Evolutionary conservation across 2,888 invertebrate genomes (phyloP), one percentile per base, ranked within the genome.

Genomic region (Sphecodes monilicornis): DNA sequence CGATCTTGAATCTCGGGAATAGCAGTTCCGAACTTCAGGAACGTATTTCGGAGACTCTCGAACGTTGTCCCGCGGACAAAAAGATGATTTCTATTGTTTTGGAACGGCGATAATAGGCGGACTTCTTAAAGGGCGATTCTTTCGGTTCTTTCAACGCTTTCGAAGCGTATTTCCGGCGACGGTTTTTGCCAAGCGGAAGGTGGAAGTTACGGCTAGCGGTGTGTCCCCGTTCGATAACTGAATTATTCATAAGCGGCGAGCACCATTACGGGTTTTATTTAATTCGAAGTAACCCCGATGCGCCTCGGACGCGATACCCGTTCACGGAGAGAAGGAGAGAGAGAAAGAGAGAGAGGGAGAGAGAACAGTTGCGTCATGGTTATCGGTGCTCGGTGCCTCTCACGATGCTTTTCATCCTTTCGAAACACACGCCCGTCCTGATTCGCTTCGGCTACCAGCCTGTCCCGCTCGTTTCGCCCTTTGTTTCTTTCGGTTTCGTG

Each of bases 241-340:
- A 84, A 84, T 84, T 84, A 84, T 84, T 84, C 85, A 84, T 72
- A 68, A 84, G 78, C 32, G 16, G 29, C 50, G 77, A 8, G 46
- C 46, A 39, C n/a, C 57, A 41, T 78, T 72, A 72, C 78, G 72
- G 68, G 50, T 84, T 78, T 76, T 72, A 85, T 79, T 84, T 85
- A 84, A 84, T 84, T 78, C 57, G 57, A 60, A 78, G 76, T 69
- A 79, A 84, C 29, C 78, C 13, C 60, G 84, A 77, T 32, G 78
- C 78, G 78, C 39, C 66, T 74, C 36, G 41, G 39, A 72, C 64
- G 60, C 76, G 76, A 50, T 54, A 54, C 64, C 39, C 50, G 66
- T 64, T 41, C 64, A 22, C 11, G 32, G 22, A 54, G 54, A 29
- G 26, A 57, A 13, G 5, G 1, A 43, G 16, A 0, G 43, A 43